Base-by-base conservation (phyloP, 2,888 invertebrate species). In the Exephanes ischioxanthus region DNA sequence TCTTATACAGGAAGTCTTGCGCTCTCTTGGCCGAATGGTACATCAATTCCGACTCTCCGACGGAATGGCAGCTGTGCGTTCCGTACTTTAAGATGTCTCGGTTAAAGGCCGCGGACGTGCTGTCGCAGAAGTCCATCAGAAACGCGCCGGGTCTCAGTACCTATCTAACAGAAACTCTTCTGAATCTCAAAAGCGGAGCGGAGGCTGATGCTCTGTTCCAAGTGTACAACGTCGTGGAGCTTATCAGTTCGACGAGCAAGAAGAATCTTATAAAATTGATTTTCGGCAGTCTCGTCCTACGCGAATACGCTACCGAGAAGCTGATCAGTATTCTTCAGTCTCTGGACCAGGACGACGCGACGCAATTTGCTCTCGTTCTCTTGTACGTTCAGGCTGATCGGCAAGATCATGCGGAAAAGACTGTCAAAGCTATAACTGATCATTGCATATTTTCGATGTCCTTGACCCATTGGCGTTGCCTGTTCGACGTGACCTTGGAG, bases 11-110 rank as follows among this genome's bases (percentile, higher is more conserved):
- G 86, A 94, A 95, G 72, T 95, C 95, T 0, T 96, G 95, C 88
- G 95, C 95, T 2, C 91, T 96, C 4, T 91, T 96, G 33, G 96
- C 94, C 0, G 96, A 96, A 88, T 95, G 95, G 90, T 95, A 94
- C 87, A 94, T 95, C 30, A 94, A 94, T 93, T 95, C 94, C 67
- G 94, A 94, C 16, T 83, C 85, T 2, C 92, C 93, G 67, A 87
- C 89, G 0, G 94, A 94, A 76, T 94, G 94, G 93, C 91, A 91
- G 61, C 90, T 95, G 19, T 95, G 95, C 41, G 93, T 95, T 79
- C 95, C 95, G 0, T 96, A 95, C 87, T 96, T 95, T 86, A 94
- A 94, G 89, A 95, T 95, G 94, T 95, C 95, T 0, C 93, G 94
- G 45, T 88, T 95, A 3, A 94, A 93, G 67, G 94, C 95, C 0